Conservation (phyloP, 1,140 invertebrate genomes). For the Drosophila jambulina region DNA sequence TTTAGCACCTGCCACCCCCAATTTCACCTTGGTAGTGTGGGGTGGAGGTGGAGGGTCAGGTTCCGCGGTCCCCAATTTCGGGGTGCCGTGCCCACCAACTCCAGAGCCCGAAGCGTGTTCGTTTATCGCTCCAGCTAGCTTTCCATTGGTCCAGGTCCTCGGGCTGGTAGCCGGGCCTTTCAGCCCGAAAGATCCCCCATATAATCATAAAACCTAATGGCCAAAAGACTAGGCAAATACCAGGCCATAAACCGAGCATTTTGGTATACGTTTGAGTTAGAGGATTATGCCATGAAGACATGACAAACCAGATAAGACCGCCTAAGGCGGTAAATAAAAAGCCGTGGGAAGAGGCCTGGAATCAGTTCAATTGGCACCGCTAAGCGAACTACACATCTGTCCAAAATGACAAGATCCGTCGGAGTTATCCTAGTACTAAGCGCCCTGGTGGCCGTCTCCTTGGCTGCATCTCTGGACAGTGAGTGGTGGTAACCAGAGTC, state of each 20-base stretch:
- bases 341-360: background rate
- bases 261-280: conserved; percentile 4
- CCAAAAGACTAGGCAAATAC: conserved; percentile 16
- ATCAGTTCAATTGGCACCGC: conserved; percentile 6
- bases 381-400: conserved; percentile 1
- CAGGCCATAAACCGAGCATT: conserved; percentile 11
- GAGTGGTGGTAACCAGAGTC: background rate
- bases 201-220: conserved; percentile 31
- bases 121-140: background rate
- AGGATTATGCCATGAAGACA: conserved; percentile 37
- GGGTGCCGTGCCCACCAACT: conserved; percentile 9
- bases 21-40: conserved; percentile 3
- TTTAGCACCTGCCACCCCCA: background rate
- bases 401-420: conserved; percentile 13
- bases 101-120: background rate
- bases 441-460: conserved; percentile 18
- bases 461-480: conserved; percentile 40
- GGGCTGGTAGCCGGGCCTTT: conserved; percentile 15
- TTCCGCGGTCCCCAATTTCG: background rate
- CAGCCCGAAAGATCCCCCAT: background rate
- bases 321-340: conserved; percentile 25
- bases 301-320: conserved; percentile 20
- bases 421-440: conserved; percentile 15
- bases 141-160: conserved; percentile 24
- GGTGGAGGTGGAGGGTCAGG: background rate